A percentile compares a stretch with the other conserved stretches of the same genome.
These are phyloP conservation scores for Lycophotia porphyrea DNA, from an alignment of 2,888 invertebrate genomes.

Conservation along the genomic window DNA sequence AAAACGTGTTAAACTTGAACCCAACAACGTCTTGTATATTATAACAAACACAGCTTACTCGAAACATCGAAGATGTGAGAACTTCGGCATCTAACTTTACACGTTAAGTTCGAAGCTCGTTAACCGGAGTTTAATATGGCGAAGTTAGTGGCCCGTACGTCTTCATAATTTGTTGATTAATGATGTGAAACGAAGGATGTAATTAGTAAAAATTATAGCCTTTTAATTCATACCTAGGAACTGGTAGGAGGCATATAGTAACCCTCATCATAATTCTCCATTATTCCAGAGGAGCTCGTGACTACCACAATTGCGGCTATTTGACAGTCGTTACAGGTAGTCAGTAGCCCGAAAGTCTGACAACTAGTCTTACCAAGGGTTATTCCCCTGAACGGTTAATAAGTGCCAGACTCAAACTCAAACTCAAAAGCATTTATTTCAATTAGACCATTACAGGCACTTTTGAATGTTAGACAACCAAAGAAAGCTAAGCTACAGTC, in stretches of 20 bases:
- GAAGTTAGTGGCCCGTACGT: constrained; percentile 33
- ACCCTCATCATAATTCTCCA: too few species aligned
- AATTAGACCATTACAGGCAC: too few species aligned
- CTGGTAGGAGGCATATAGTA: neutral
- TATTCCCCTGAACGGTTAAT: too few species aligned
- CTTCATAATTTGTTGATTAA: constrained; percentile 32
- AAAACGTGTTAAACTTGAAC: neutral
- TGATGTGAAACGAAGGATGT: neutral
- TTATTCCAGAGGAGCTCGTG: too few species aligned
- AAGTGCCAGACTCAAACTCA: too few species aligned
- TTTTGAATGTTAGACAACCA: too few species aligned
- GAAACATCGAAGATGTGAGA: constrained; percentile 29
- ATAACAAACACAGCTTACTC: constrained; percentile 14
- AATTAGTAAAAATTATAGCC: neutral
- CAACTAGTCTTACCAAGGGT: neutral
- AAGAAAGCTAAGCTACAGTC: too few species aligned
- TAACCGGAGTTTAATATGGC: constrained; percentile 42
- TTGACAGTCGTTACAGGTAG: too few species aligned
- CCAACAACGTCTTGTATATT: constrained; percentile 13
- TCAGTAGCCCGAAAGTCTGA: too few species aligned
- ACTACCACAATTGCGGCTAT: too few species aligned
- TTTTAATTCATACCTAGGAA: neutral
- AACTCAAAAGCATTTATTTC: too few species aligned
- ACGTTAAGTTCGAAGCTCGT: constrained; percentile 42
- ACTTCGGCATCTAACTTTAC: constrained; percentile 25